Evolutionary conservation across 2,888 invertebrate species (phyloP), one percentile per base, ranked within the genome.

Genomic region (Apoderus coryli): DNA sequence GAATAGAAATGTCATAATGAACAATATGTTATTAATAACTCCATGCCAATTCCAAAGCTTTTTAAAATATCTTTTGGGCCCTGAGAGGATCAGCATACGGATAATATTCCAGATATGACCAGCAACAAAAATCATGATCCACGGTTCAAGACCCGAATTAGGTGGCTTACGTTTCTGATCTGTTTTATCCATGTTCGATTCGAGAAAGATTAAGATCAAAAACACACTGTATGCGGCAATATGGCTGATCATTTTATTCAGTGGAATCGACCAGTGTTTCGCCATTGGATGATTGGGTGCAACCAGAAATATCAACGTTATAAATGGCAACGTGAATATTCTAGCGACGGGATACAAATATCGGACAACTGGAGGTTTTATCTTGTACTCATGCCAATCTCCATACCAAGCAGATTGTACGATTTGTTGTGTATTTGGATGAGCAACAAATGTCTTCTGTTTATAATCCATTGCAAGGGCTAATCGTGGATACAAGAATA

Each of bases 361-460:
- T 34, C 44, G 44, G 1, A 49, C 36, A 1, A 44, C 14, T 4
- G 40, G 31, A 2, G 50, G 44, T 39, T 53, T 56, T 26, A 57
- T 43, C 37, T 50, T 54, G 45, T 58, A 60, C 13, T 56, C 54
- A 36, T 53, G 49, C 57, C 59, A 60, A 33, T 53, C 53, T 2
- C 72, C 76, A 24, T 66, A 59, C 79, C 79, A 79, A 33, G 69
- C 68, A 16, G 65, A 63, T 41, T 75, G 72, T 41, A 79, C 50
- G 27, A 59, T 52, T 57, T 76, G 73, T 49, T 81, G 80, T 10
- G 76, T 72, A 49, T 78, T 74, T 1, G 77, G 72, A 55, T 80
- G 78, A 3, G 78, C 76, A 0, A 80, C 74, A 48, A 81, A 80
- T 48, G 69, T 69, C 47, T 76, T 78, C 46, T 79, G 77, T 39